Percentiles rank a stretch among this genome's conserved stretches.
These are phyloP conservation scores for Acrossocheilus wenchowensis DNA, from an alignment of 2,797 vertebrate genomes.

Conservation along the genomic window DNA sequence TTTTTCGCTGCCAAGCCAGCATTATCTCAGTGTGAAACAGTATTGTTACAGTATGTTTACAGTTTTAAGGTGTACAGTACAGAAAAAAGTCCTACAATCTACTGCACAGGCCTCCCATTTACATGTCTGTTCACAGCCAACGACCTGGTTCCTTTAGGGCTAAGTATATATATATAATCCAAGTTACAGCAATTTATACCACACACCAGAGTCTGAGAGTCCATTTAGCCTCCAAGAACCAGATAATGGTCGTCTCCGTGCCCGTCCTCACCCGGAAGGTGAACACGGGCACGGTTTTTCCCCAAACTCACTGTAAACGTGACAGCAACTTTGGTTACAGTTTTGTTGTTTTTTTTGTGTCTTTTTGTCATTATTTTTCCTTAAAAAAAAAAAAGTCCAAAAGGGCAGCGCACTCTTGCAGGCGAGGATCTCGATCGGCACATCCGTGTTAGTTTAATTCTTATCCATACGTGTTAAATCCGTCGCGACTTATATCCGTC, in stretches of 20 bases:
- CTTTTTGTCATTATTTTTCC: constrained; percentile 64
- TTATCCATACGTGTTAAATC: constrained; percentile 70
- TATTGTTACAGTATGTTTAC: constrained; percentile 99
- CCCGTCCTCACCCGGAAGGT: constrained; percentile 72
- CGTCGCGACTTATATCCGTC: constrained; percentile 82
- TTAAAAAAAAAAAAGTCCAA: constrained; percentile 82
- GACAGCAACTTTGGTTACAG: constrained; percentile 99
- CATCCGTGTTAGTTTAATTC: constrained; percentile 64
- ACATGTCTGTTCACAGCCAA: constrained; percentile 91
- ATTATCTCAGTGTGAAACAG: constrained; percentile 94
- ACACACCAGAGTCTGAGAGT: constrained; percentile 90
- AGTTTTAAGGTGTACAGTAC: constrained; percentile 99
- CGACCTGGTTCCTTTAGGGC: constrained; percentile 90
- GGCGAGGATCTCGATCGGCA: constrained; percentile 80
- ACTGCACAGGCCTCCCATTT: constrained; percentile 95
- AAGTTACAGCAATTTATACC: constrained; percentile 89
- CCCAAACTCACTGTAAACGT: constrained; percentile 99
- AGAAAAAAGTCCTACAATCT: constrained; percentile 95
- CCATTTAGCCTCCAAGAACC: constrained; percentile 85
- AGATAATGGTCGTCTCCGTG: constrained; percentile 72
- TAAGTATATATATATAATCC: constrained; percentile 85
- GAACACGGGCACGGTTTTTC: constrained; percentile 82
- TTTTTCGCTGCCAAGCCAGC: constrained; percentile 93
- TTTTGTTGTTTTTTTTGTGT: constrained; percentile 67
- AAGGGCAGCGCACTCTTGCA: constrained; percentile 87